These are phyloP conservation scores for Ophiodon elongatus DNA, from an alignment of 2,113 vertebrate species.

Conservation along the genomic window DNA sequence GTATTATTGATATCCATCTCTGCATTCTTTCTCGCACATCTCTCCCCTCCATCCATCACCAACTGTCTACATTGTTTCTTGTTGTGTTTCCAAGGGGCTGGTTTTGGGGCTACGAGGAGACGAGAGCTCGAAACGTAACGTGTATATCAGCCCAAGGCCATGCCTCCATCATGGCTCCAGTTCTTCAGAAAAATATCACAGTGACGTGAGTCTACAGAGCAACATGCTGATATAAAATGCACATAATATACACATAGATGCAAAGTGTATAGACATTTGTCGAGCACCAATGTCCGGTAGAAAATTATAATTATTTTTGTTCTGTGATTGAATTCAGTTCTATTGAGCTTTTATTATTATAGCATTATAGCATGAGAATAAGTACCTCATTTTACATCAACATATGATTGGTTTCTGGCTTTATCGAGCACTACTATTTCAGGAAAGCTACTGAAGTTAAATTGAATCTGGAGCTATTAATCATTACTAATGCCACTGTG, in stretches of 20 bases:
- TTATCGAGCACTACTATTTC: background rate
- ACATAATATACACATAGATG: background rate
- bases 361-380: background rate
- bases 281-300: background rate
- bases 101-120: constrained; percentile 98
- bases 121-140: constrained; percentile 88
- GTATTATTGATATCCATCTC: background rate
- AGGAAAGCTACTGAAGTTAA: background rate
- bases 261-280: background rate
- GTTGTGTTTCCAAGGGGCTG: constrained; percentile 88
- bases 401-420: background rate
- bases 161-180: constrained; percentile 90
- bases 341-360: background rate
- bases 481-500: background rate
- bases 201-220: constrained; percentile 85
- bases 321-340: background rate
- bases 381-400: background rate
- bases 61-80: background rate
- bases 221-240: background rate
- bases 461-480: background rate
- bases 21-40: background rate
- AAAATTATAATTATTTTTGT: background rate
- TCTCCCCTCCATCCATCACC: background rate
- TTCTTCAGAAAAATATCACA: constrained; percentile 91
- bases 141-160: constrained; percentile 97